These are phyloP conservation scores for Drosophila guanche DNA, from an alignment of 1,140 invertebrate species.

Conservation along the genomic window DNA sequence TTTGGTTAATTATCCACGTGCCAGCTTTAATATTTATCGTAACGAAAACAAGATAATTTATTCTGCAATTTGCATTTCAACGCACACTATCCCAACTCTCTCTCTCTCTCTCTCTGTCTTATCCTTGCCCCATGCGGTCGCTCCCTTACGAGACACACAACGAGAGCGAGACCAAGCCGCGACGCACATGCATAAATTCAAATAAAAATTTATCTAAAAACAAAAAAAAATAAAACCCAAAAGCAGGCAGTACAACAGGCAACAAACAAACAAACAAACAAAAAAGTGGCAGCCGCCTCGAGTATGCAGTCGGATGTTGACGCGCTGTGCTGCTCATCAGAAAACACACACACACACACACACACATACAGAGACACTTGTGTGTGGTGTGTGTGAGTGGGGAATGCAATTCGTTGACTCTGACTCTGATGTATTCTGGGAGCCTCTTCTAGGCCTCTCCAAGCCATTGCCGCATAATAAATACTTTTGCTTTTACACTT, in stretches of 20 bases:
- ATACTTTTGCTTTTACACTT: conserved; percentile 81
- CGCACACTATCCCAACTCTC: no score
- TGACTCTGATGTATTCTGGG: conserved; percentile 47
- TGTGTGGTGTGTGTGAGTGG: conserved; percentile 21
- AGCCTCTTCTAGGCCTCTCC: conserved; percentile 45
- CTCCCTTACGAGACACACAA: not conserved
- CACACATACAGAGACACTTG: conserved; percentile 3
- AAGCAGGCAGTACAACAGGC: conserved; percentile 5
- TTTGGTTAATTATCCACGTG: no score
- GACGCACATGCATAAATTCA: conserved; percentile 70
- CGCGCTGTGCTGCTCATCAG: conserved; percentile 31
- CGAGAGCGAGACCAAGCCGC: not conserved
- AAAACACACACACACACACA: conserved; percentile 12
- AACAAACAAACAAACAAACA: conserved; percentile 36
- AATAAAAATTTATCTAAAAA: conserved; percentile 70
- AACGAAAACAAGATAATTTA: no score
- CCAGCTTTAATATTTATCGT: no score
- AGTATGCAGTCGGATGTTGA: conserved; percentile 66
- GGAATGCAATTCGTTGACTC: conserved; percentile 53
- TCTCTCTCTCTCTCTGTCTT: conserved; percentile 3
- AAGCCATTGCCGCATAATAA: conserved; percentile 69
- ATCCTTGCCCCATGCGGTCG: not conserved
- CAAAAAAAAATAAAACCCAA: conserved; percentile 21
- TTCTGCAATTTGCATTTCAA: no score
- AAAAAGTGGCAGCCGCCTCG: conserved; percentile 54